Conservation (phyloP, 1,140 invertebrate species). For the Laupala kohalensis region DNA sequence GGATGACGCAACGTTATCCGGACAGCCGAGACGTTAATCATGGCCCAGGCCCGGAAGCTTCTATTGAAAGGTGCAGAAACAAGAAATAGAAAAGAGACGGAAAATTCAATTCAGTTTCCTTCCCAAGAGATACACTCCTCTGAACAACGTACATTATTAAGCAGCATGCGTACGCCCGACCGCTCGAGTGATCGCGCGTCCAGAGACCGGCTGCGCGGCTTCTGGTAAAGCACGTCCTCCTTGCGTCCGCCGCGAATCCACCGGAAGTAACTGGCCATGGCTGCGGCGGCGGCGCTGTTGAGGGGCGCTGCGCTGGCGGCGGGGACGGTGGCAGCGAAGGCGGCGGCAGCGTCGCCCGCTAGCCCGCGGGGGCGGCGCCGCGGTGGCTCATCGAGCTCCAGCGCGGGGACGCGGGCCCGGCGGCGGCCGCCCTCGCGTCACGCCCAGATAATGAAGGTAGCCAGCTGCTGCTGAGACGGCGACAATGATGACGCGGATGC, state of each 20-base stretch:
- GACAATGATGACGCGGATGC: too few relatives aligned
- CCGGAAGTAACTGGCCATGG: conserved; percentile 54
- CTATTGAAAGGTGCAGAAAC: too few relatives aligned
- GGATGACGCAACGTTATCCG: too few relatives aligned
- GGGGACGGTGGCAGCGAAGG: background rate
- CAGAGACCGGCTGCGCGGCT: conserved; percentile 59
- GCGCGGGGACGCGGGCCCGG: background rate
- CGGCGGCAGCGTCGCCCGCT: background rate
- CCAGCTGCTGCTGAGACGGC: too few relatives aligned
- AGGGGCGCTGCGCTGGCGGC: background rate
- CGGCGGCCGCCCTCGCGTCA: too few relatives aligned
- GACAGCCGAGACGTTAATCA: too few relatives aligned
- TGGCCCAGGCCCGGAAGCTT: too few relatives aligned
- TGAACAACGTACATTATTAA: conserved; percentile 26
- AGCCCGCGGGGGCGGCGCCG: background rate
- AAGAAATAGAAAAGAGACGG: too few relatives aligned
- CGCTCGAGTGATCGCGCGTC: conserved; percentile 58
- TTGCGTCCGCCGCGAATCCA: conserved; percentile 58
- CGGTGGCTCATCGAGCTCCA: background rate
- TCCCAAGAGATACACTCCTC: too few relatives aligned
- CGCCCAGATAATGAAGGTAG: too few relatives aligned
- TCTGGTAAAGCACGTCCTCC: conserved; percentile 38
- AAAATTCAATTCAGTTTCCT: too few relatives aligned
- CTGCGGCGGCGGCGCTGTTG: conserved; percentile 20
- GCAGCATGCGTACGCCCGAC: conserved; percentile 47